Evolutionary conservation across 2,113 vertebrate genomes (phyloP).

Genomic region (Neopipo cinnamomea): DNA sequence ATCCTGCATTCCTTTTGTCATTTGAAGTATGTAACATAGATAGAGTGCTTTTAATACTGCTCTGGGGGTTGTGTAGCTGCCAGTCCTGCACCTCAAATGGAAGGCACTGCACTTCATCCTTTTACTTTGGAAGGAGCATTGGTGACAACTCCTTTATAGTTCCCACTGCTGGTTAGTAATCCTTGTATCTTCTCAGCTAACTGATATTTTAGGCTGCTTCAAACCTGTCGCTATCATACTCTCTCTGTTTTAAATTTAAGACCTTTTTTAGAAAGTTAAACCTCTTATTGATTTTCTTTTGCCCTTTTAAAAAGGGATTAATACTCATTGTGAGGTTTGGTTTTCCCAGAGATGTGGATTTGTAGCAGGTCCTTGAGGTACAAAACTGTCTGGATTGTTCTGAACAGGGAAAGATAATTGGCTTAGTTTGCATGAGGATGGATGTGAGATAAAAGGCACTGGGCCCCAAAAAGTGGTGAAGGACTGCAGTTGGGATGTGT

Average conservation of each 20-base stretch:
- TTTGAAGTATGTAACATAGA: conserved; percentile 27
- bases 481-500: accelerated
- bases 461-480: accelerated
- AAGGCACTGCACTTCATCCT: background rate
- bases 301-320: background rate
- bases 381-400: background rate
- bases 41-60: background rate
- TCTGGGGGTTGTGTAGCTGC: background rate
- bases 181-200: background rate
- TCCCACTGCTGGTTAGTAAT: background rate
- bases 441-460: background rate
- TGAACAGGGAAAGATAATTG: background rate
- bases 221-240: background rate
- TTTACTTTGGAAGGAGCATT: background rate
- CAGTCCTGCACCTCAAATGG: background rate
- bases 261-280: background rate
- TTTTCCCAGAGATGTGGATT: background rate
- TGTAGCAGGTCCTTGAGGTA: background rate
- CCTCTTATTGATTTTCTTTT: background rate
- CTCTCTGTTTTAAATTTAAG: background rate
- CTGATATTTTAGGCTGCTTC: background rate
- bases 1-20: background rate
- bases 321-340: background rate
- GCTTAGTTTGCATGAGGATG: background rate
- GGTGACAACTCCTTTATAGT: background rate